A percentile compares a stretch with the other conserved stretches of the same genome.
Evolutionary conservation across 2,888 invertebrate genomes (phyloP).

Genomic region (Pristionchus maxplancki): DNA sequence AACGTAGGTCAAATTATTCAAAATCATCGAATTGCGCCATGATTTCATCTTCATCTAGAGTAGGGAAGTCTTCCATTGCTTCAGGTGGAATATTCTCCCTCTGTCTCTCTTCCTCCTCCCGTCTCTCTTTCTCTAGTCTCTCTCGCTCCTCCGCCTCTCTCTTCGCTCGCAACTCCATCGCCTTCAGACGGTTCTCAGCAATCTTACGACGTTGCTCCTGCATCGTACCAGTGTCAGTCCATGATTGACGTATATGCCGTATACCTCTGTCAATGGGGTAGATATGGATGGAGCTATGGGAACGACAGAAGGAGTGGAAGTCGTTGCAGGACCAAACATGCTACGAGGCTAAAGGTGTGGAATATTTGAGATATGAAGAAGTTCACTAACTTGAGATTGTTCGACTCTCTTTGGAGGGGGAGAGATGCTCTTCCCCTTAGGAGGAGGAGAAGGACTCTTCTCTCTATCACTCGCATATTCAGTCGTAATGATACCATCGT

Average conservation of each 20-base stretch:
- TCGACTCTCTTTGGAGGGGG: not conserved
- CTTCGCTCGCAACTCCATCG: constrained; percentile 36
- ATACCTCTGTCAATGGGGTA: constrained; percentile 32
- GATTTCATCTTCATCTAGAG: constrained; percentile 28
- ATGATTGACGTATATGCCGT: not conserved
- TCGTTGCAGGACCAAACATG: not conserved
- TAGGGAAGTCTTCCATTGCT: not conserved
- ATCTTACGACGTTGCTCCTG: constrained; percentile 46
- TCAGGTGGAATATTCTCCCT: not conserved
- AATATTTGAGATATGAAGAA: not conserved
- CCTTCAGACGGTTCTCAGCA: constrained; percentile 40
- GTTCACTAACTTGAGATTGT: not conserved
- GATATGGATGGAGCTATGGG: not conserved
- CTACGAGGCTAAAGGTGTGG: constrained; percentile 1
- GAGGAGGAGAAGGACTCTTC: not conserved
- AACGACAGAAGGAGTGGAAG: not conserved
- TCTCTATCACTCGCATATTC: constrained; percentile 47
- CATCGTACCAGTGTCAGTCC: not conserved
- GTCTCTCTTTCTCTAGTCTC: not conserved
- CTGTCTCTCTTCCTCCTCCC: not conserved
- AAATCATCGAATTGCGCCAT: constrained; percentile 47
- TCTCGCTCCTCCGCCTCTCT: constrained; percentile 30
- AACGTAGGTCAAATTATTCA: constrained; percentile 20
- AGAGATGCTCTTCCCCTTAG: not conserved
- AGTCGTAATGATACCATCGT: constrained; percentile 51